phyloP scores from a whole-genome alignment of 1,140 invertebrate genomes.

The Pseudomyrmex pallidus region DNA sequence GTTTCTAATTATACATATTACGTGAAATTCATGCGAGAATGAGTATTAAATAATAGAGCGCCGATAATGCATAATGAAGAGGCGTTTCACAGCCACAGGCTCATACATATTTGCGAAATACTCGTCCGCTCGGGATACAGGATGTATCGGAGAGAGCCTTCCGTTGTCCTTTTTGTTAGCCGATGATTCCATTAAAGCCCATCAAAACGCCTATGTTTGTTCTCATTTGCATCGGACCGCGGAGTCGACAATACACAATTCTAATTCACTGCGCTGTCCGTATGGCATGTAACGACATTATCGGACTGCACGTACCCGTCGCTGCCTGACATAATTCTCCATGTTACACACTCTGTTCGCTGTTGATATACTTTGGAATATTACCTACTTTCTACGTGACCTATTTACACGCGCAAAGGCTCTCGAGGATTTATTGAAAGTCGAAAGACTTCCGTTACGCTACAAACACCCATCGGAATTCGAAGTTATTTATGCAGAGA shows the following conservation, averaged over 20 bases:
- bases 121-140: slow-evolving; percentile 6
- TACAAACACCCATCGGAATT: neutral
- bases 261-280: slow-evolving; percentile 48
- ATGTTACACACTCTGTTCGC: slow-evolving; percentile 18
- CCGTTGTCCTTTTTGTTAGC: slow-evolving; percentile 36
- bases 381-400: slow-evolving; percentile 39
- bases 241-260: slow-evolving; percentile 55
- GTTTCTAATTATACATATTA: neutral
- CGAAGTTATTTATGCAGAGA: slow-evolving; percentile 13
- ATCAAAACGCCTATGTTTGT: slow-evolving; percentile 58
- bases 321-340: slow-evolving; percentile 25
- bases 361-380: slow-evolving; percentile 13
- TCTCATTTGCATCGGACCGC: slow-evolving; percentile 59
- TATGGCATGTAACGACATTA: slow-evolving; percentile 60
- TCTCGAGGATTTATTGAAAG: slow-evolving; percentile 8
- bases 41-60: neutral
- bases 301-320: slow-evolving; percentile 14
- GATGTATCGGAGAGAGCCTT: neutral
- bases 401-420: slow-evolving; percentile 4
- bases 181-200: slow-evolving; percentile 42
- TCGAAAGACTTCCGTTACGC: neutral
- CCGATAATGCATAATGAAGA: slow-evolving; percentile 24
- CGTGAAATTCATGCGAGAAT: neutral
- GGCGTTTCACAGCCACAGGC: slow-evolving; percentile 29
- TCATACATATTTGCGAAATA: slow-evolving; percentile 37